Evolutionary conservation across 1,140 invertebrate genomes (phyloP), one percentile per base, ranked within the genome.

Genomic region (Drosophila tani): DNA sequence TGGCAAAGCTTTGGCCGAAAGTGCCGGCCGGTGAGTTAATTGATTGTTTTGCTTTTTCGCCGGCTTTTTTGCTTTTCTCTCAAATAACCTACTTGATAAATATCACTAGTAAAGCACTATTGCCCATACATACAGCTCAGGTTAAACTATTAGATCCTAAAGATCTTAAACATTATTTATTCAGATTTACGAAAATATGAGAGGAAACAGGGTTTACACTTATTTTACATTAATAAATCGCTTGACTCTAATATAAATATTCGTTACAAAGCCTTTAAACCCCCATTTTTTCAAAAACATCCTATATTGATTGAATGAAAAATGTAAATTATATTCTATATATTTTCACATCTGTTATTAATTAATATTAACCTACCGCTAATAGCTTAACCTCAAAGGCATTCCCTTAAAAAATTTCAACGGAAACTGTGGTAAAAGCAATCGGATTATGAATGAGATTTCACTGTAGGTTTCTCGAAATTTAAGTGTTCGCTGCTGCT

Each of bases 1-100:
- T 67, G 51, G 38, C 66, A 55, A 40, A 47, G 57, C 64, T 67
- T 17, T 46, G 43, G 15, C 19, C 1, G 15, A 32, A 35, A 65
- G 49, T 63, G 79, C 79, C 79, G 79, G 81, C 81, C 68, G 68
- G 63, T 57, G 29, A 47, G 49, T 63, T 45, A 53, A 74, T 74
- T 74, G 50, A 46, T 62, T 63, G 50, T 63, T 63, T 55, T 47
- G 40, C 51, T 64, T 64, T 49, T 29, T 29, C 40, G 21, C 50
- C 55, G 24, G 27, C 32, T 14, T 29, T 27, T 29, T 59, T 69
- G n/a, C 58, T 57, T 17, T 41, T 41, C 32, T 40, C 27, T 14
- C 15, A 74, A 50, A 50, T 14, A 56, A 75, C 11, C 32, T 49
- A 17, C 73, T 49, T 50, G 43, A 29, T 57, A 74, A 51, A 60